Conservation (phyloP, 2,797 vertebrate species). For the Bucorvus abyssinicus region DNA sequence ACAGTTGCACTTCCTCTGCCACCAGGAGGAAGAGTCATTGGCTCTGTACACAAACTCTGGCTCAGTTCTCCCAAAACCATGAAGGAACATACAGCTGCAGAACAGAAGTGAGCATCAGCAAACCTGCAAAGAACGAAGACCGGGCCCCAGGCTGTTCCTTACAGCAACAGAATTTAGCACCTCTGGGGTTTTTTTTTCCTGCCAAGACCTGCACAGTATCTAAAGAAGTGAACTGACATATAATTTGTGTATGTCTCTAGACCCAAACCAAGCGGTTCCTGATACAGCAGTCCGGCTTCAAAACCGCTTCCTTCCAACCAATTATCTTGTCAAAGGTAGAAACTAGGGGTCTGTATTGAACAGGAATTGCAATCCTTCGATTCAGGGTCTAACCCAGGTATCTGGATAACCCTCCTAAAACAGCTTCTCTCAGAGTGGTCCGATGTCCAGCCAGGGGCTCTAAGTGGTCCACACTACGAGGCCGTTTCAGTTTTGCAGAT, state of each 20-base stretch:
- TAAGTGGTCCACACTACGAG: accelerated
- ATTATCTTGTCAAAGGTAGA: background rate
- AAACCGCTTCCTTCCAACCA: background rate
- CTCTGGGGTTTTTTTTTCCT: background rate
- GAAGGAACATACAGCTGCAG: background rate
- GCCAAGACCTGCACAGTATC: background rate
- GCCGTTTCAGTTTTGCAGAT: background rate
- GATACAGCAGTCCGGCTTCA: background rate
- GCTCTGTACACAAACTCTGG: background rate
- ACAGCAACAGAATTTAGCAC: background rate
- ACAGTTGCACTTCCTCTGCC: background rate
- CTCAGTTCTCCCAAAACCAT: background rate
- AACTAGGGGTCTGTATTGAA: background rate
- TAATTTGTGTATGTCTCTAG: background rate
- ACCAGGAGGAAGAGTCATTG: background rate
- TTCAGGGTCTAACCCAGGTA: background rate
- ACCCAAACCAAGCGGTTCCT: background rate
- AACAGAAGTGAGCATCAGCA: background rate
- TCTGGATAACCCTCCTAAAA: background rate
- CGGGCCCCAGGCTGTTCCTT: background rate
- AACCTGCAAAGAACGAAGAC: too few relatives aligned
- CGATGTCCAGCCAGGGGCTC: background rate
- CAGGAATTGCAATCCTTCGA: background rate
- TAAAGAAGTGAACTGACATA: background rate
- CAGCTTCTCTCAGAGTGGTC: background rate